These are phyloP conservation scores for Tridacna crocea DNA, from an alignment of 2,888 invertebrate genomes.

Conservation along the genomic window DNA sequence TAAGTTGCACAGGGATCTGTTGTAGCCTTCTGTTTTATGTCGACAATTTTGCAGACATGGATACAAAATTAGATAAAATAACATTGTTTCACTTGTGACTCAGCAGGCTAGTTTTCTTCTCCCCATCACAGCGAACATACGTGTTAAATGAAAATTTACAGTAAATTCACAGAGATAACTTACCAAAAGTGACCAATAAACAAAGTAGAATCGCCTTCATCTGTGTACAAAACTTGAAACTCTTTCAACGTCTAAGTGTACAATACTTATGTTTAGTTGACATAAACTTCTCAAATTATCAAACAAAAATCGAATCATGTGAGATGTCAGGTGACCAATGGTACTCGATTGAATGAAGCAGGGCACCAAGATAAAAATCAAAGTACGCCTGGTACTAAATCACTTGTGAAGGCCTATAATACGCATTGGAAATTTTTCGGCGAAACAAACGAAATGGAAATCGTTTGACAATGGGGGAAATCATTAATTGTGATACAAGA, in stretches of 20 bases:
- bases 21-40: no score
- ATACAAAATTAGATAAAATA: no score
- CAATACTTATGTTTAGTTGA: neutral
- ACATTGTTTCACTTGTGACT: neutral
- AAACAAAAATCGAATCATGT: slow-evolving; percentile 17
- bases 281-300: slow-evolving; percentile 3
- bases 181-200: slow-evolving; percentile 12
- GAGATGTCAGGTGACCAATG: slow-evolving; percentile 22
- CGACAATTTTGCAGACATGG: no score
- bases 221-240: neutral
- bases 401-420: no score
- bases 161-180: neutral
- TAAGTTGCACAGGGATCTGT: neutral
- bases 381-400: no score
- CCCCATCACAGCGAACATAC: neutral
- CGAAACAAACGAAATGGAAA: no score
- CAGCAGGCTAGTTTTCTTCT: neutral
- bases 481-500: no score
- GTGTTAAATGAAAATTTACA: neutral
- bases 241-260: no score
- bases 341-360: neutral
- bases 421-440: no score
- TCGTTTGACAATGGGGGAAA: no score
- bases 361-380: neutral
- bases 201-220: slow-evolving; percentile 16